Base-by-base conservation (phyloP, 2,113 vertebrate genomes). In the Danionella cerebrum region DNA sequence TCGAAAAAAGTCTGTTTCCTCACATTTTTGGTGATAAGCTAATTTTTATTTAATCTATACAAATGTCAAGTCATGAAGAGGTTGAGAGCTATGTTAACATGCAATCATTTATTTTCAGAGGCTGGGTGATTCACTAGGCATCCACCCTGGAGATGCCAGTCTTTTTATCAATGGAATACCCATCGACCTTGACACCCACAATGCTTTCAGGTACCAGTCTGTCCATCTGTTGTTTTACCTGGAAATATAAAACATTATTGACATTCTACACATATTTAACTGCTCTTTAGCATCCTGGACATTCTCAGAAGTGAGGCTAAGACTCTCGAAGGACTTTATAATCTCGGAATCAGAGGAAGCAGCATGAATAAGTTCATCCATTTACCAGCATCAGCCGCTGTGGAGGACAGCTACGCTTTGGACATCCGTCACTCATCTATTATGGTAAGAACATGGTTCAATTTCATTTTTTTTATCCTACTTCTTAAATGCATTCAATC, bases 111-210 rank as follows among this genome's bases (percentile, higher is more conserved):
- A 72, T 45, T 82, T 90, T 70, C 68, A 98, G 96, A 80, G 83
- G 77, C 86, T 98, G 35, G 81, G 70, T 36, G 86, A 93, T 60
- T 87, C 76, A 33, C 81, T 93, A 71, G 91, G 91, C 75, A 83
- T 97, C 82, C 89, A 93, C 6, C 91, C 95, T 5, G 96, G 96
- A 70, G 92, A 95, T 53, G 82, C 91, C 58, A 85, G 76, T 73
- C 88, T 99, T 1, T 94, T 92, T 84, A 86, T 99, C 79, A 98
- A 99, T 24, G 96, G 96, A 13, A 83, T 96, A 77, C 91, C 54
- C 72, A 83, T 98, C 78, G 92, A 98, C 73, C 72, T 92, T 71
- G 87, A 94, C 74, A 52, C 84, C 83, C 90, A 91, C 64, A 93
- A 97, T 79, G 84, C 92, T 48, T 99, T 99, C 79, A 95, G 92